Conservation (phyloP, 2,797 vertebrate species). For the Thripadectes ignobilis region DNA sequence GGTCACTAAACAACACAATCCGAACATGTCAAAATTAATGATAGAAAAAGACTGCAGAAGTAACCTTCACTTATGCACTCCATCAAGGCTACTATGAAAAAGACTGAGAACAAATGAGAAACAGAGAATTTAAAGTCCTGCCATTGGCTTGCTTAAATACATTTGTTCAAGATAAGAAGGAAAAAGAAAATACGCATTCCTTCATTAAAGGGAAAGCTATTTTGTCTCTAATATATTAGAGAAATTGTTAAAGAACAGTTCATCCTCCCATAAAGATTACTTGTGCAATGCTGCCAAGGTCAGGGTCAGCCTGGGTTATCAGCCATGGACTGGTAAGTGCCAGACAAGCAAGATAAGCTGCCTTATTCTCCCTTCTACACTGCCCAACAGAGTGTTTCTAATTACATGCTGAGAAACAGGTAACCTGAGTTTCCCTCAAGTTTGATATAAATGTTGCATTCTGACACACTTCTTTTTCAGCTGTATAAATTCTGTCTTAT, state of each 20-base stretch:
- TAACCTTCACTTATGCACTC: background rate
- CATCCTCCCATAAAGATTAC: slow-evolving; percentile 24
- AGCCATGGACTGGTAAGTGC: background rate
- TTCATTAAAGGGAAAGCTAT: background rate
- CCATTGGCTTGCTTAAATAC: background rate
- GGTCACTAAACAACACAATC: background rate
- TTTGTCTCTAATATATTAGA: background rate
- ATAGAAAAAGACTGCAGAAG: background rate
- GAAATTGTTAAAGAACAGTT: slow-evolving; percentile 40
- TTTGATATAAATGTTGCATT: slow-evolving; percentile 19
- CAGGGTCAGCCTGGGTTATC: slow-evolving; percentile 56
- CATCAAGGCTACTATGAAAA: background rate
- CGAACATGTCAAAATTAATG: background rate
- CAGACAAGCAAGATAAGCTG: slow-evolving; percentile 37
- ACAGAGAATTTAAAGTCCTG: background rate
- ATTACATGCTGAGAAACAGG: slow-evolving; percentile 45
- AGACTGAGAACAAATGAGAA: background rate
- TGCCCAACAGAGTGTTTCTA: slow-evolving; percentile 3
- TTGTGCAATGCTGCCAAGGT: slow-evolving; percentile 39
- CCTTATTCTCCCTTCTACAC: background rate
- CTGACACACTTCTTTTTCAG: slow-evolving; percentile 24
- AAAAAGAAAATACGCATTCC: background rate
- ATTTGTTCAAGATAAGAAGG: slow-evolving; percentile 23
- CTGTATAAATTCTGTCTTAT: slow-evolving; percentile 18
- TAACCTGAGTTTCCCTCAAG: slow-evolving; percentile 15